A percentile compares a stretch with the other conserved stretches of the same genome.
Conservation (phyloP, 2,797 vertebrate genomes). For the Phrynocephalus forsythii region DNA sequence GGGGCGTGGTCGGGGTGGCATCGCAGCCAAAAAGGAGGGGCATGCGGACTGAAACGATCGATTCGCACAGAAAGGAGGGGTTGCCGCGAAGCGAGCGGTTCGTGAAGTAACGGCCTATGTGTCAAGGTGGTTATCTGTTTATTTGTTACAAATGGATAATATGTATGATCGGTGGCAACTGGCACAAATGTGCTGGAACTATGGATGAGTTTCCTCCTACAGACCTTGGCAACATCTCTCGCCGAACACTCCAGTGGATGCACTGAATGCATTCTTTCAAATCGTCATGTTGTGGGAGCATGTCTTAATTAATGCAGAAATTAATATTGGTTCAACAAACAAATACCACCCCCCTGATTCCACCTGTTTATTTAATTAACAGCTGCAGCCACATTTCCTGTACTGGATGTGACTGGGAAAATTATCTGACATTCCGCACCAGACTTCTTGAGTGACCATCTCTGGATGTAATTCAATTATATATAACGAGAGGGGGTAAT, state of each 20-base stretch:
- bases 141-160: neutral
- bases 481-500: slow-evolving; percentile 48
- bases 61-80: too few relatives aligned
- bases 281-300: slow-evolving; percentile 11
- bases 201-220: neutral
- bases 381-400: slow-evolving; percentile 31
- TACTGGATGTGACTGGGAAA: slow-evolving; percentile 7
- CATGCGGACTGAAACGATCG: too few relatives aligned
- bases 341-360: slow-evolving; percentile 10
- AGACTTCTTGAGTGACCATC: slow-evolving; percentile 33
- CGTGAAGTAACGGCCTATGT: too few relatives aligned
- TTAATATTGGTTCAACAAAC: slow-evolving; percentile 40
- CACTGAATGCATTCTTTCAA: slow-evolving; percentile 16
- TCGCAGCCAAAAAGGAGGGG: too few relatives aligned
- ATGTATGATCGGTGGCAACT: neutral
- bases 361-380: slow-evolving; percentile 40
- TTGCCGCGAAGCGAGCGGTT: too few relatives aligned
- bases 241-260: neutral
- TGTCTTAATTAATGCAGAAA: slow-evolving; percentile 36
- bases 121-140: neutral
- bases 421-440: slow-evolving; percentile 37
- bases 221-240: neutral
- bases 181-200: neutral
- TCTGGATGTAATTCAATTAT: slow-evolving; percentile 55
- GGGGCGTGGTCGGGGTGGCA: too few relatives aligned